Conservation (phyloP, 23 tunicate genomes). For the Corella eumyota region DNA sequence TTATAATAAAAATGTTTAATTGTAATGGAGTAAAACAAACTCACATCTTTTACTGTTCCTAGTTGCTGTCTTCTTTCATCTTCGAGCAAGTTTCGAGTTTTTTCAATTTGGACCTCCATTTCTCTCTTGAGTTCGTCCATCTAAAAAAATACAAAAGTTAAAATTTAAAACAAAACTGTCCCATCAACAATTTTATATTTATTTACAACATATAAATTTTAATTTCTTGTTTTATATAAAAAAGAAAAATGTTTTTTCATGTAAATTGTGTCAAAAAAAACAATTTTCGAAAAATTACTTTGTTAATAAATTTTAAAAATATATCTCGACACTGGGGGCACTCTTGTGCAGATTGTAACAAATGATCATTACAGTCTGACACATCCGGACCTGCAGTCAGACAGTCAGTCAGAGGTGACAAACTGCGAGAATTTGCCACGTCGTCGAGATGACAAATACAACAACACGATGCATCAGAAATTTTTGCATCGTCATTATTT, state of each 20-base stretch:
- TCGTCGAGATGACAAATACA: slow-evolving; percentile 55
- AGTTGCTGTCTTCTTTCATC: slow-evolving; percentile 51
- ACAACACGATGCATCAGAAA: slow-evolving; percentile 33
- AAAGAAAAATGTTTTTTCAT: no score
- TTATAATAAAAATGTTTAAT: no score
- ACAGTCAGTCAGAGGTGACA: slow-evolving; percentile 15
- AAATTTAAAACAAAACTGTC: no score
- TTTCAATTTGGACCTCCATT: slow-evolving; percentile 49
- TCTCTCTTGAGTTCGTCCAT: slow-evolving; percentile 77
- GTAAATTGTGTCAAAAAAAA: no score
- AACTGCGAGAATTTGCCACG: slow-evolving; percentile 21
- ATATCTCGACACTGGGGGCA: slow-evolving; percentile 32
- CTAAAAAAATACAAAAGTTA: slow-evolving; percentile 22
- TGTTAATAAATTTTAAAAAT: slow-evolving; percentile 17
- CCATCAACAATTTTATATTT: no score
- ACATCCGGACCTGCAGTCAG: not conserved
- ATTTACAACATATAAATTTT: not conserved
- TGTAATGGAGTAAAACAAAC: no score
- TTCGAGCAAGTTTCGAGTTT: slow-evolving; percentile 23
- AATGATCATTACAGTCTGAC: slow-evolving; percentile 3
- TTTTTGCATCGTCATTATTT: not conserved
- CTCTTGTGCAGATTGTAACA: not conserved
- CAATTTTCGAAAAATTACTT: no score
- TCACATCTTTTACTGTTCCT: slow-evolving; percentile 83
- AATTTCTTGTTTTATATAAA: not conserved